phyloP scores from a whole-genome alignment of 2,888 invertebrate species.

The Dermolepida albohirtum region DNA sequence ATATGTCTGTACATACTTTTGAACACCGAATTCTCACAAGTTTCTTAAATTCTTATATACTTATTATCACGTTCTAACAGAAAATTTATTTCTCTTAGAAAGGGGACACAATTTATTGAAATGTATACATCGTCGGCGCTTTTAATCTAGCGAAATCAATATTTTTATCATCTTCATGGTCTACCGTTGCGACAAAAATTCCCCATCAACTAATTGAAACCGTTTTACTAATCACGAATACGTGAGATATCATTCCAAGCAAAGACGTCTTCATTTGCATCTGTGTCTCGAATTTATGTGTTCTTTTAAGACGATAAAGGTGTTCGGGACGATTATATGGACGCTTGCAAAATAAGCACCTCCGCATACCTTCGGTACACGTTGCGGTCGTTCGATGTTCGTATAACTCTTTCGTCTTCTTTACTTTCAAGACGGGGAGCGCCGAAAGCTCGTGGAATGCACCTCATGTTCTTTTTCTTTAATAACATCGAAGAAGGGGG shows the following conservation, averaged over 20 bases:
- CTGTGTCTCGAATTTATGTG: conserved; percentile 13
- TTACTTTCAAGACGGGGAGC: conserved; percentile 23
- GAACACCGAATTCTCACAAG: too few relatives aligned
- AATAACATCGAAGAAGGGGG: conserved; percentile 6
- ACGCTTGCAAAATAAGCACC: conserved; percentile 9
- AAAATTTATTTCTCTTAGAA: too few relatives aligned
- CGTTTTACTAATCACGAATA: conserved; percentile 6
- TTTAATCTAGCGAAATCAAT: too few relatives aligned
- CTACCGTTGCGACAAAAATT: not conserved
- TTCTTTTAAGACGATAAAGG: conserved; percentile 21
- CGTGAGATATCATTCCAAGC: conserved; percentile 2
- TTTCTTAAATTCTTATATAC: too few relatives aligned
- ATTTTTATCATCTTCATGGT: too few relatives aligned
- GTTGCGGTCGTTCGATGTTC: not conserved
- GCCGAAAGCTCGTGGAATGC: conserved; percentile 32
- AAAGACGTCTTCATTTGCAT: conserved; percentile 18
- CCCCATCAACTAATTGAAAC: conserved; percentile 12
- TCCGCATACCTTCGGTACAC: conserved; percentile 12
- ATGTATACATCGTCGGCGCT: too few relatives aligned
- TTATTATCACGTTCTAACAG: too few relatives aligned
- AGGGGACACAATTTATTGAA: too few relatives aligned
- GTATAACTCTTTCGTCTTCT: conserved; percentile 13
- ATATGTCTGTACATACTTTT: too few relatives aligned
- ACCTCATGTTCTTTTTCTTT: conserved; percentile 4
- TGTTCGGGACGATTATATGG: conserved; percentile 8